Evolutionary conservation across 2,113 vertebrate species (phyloP).

Genomic region (Grantiella picta): DNA sequence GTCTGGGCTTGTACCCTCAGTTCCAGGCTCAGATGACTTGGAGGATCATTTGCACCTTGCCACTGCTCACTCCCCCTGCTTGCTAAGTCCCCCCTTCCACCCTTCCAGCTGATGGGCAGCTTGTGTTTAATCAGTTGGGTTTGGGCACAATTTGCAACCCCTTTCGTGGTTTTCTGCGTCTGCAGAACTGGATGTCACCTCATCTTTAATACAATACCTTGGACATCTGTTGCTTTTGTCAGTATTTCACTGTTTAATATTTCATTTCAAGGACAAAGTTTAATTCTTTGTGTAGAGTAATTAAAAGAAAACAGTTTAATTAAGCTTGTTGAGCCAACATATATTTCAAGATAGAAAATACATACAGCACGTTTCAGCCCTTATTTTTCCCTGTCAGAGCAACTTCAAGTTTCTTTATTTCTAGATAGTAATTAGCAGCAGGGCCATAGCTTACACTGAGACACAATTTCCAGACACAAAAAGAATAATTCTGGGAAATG

Average conservation of each 20-base stretch:
- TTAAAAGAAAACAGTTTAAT: background rate
- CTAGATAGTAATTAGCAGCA: background rate
- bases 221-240: background rate
- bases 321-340: background rate
- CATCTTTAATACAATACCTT: background rate
- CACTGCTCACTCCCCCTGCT: background rate
- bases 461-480: background rate
- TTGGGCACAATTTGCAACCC: background rate
- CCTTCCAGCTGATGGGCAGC: background rate
- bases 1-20: fast-evolving
- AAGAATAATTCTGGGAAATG: background rate
- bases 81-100: fast-evolving
- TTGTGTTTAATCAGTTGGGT: background rate
- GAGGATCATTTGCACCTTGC: background rate
- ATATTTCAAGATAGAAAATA: background rate
- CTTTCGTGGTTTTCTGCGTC: background rate
- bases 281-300: background rate
- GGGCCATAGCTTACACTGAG: background rate
- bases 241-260: background rate
- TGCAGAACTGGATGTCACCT: background rate
- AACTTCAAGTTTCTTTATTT: background rate
- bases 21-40: background rate
- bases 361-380: background rate
- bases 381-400: background rate
- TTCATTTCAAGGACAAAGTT: background rate